Base-by-base conservation (phyloP, 2,113 vertebrate species). In the Cariama cristata region DNA sequence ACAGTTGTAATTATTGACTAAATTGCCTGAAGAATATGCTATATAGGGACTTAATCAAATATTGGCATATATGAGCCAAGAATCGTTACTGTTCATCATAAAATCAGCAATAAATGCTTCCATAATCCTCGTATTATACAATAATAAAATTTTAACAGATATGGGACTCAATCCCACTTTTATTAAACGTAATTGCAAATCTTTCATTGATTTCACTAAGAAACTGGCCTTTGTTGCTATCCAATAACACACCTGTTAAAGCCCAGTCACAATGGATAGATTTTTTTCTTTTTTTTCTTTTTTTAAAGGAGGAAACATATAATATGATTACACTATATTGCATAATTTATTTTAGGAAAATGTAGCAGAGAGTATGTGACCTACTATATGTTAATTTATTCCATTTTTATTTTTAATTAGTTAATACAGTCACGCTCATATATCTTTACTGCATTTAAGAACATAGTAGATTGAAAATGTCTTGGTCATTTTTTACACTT, bases 61-160 rank as follows among this genome's bases (percentile, higher is more conserved):
- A 86, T 56, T 62, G 30, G 68, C 21, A 19, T 67, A 68, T 67
- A 56, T 4, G 2, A 27, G n/a, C 38, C 23, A 92, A 74, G 75
- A 95, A 71, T 63, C 26, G 28, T 76, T 86, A 77, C 4, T 55
- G 14, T 60, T 97, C 47, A 42, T 74, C 14, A 64, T 88, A 79
- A 95, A 93, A 83, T 56, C 72, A 84, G 6, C 47, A 83, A 83
- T 81, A 96, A 95, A 91, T 80, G 42, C n/a, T 22, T 86, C 47
- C 21, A 33, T 69, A 92, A 80, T 9, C 3, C 42, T 38, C 32
- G 24, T 52, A 90, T 44, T 86, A 28, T 44, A 33, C 7, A 91
- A 75, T 27, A 89, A 60, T 52, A 91, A 91, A 77, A 89, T 60
- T 81, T 91, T 71, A 85, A 93, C 42, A 74, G 50, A 35, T 63